These are phyloP conservation scores for Agonopterix subpropinquella DNA, from an alignment of 2,888 invertebrate species.

Conservation along the genomic window DNA sequence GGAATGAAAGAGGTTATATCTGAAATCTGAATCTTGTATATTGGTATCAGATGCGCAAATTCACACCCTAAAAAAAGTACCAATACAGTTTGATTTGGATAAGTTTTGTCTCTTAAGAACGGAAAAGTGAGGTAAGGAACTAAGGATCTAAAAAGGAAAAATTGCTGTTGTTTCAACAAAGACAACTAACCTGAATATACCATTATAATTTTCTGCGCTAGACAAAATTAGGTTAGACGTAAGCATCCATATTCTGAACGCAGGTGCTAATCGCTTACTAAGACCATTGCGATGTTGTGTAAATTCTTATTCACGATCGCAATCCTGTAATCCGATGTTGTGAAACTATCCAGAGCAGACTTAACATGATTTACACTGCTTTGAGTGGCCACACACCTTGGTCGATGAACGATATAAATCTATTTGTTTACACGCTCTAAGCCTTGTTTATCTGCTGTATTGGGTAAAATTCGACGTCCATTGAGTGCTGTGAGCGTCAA, in stretches of 20 bases:
- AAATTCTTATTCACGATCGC: not conserved
- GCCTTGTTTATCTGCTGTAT: conserved; percentile 19
- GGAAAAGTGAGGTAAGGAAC: too few species aligned
- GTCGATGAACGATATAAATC: conserved; percentile 34
- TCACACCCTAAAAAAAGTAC: too few species aligned
- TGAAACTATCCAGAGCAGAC: not conserved
- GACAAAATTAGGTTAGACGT: too few species aligned
- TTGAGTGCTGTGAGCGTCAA: conserved; percentile 27
- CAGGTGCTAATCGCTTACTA: not conserved
- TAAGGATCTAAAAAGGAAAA: too few species aligned
- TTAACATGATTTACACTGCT: not conserved
- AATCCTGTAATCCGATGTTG: not conserved
- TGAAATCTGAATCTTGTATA: too few species aligned
- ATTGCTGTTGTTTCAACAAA: too few species aligned
- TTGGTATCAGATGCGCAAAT: too few species aligned
- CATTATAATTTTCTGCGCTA: too few species aligned
- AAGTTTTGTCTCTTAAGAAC: too few species aligned
- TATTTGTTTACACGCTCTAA: conserved; percentile 16
- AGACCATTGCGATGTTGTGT: not conserved
- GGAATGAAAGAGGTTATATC: too few species aligned
- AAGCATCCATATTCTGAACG: not conserved
- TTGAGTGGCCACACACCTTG: conserved; percentile 12
- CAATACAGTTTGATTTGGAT: too few species aligned
- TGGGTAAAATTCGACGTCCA: conserved; percentile 8
- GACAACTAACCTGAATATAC: too few species aligned